phyloP scores from a whole-genome alignment of 2,888 invertebrate species.

The Pollenia labialis region DNA sequence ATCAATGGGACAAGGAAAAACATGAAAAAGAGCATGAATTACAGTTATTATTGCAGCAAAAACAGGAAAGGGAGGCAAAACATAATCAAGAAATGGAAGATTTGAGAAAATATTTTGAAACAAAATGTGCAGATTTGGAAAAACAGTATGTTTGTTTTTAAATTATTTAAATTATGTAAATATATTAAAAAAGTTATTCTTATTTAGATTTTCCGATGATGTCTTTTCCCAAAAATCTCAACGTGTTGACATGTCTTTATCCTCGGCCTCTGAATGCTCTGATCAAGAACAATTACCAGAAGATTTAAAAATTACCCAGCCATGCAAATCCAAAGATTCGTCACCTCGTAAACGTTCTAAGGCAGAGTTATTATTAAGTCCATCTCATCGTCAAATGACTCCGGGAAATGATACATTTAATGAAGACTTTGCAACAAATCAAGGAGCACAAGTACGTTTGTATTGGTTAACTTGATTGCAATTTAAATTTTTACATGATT shows the following conservation, averaged over 20 bases:
- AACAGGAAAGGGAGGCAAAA: constrained; percentile 87
- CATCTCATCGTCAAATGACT: constrained; percentile 83
- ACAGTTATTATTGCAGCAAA: constrained; percentile 84
- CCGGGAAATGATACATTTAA: constrained; percentile 78
- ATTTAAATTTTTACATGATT: constrained; percentile 1
- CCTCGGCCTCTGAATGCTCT: constrained; percentile 79
- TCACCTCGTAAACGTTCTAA: constrained; percentile 81
- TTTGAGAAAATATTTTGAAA: constrained; percentile 91
- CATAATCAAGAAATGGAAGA: constrained; percentile 92
- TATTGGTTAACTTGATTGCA: not conserved
- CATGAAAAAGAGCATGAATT: constrained; percentile 86
- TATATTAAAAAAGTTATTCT: constrained; percentile 48
- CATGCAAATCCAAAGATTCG: constrained; percentile 76
- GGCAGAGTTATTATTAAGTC: constrained; percentile 82
- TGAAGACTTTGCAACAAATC: constrained; percentile 65
- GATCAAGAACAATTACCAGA: constrained; percentile 82
- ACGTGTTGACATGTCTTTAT: constrained; percentile 84
- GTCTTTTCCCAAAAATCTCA: constrained; percentile 88
- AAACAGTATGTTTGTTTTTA: constrained; percentile 86
- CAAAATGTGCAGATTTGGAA: constrained; percentile 91
- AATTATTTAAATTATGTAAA: not conserved
- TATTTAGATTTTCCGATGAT: constrained; percentile 87
- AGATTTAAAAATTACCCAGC: constrained; percentile 74
- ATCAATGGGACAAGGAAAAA: constrained; percentile 86
- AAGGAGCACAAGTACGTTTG: constrained; percentile 72